Evolutionary conservation across 1,140 invertebrate genomes (phyloP).

Genomic region (Zaprionus taronus): DNA sequence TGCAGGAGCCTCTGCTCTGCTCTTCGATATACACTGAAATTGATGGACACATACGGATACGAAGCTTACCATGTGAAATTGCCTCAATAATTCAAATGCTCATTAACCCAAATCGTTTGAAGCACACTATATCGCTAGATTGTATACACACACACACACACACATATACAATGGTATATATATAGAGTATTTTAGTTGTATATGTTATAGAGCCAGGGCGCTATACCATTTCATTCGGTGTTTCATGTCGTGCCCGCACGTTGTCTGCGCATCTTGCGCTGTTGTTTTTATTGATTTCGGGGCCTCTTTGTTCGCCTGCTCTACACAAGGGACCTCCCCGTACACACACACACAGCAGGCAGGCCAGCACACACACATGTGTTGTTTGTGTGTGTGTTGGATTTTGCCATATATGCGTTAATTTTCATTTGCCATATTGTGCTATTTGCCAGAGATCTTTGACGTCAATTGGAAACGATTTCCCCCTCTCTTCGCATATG

Average conservation of each 20-base stretch:
- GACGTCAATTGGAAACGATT: slow-evolving; percentile 63
- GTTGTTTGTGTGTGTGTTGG: slow-evolving; percentile 22
- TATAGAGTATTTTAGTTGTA: slow-evolving; percentile 5
- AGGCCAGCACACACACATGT: slow-evolving; percentile 6
- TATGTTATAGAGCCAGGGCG: not conserved
- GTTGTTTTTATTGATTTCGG: slow-evolving; percentile 46
- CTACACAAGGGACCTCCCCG: not conserved
- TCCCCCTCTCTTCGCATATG: slow-evolving; percentile 31
- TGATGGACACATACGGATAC: not conserved
- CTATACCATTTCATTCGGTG: slow-evolving; percentile 32
- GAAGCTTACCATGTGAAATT: slow-evolving; percentile 7
- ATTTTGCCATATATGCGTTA: slow-evolving; percentile 67
- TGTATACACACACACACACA: slow-evolving; percentile 6
- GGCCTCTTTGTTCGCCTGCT: not conserved
- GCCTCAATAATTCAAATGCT: slow-evolving; percentile 57
- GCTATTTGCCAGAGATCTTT: slow-evolving; percentile 49
- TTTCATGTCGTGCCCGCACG: slow-evolving; percentile 30
- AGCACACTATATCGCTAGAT: not conserved
- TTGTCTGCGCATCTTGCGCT: slow-evolving; percentile 11
- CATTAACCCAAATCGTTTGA: slow-evolving; percentile 67
- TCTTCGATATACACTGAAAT: not conserved
- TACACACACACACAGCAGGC: not conserved
- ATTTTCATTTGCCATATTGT: slow-evolving; percentile 63
- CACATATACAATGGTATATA: not conserved
- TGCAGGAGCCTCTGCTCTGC: not conserved